phyloP scores from a whole-genome alignment of 2,797 vertebrate species.

The Cyclura pinguis region DNA sequence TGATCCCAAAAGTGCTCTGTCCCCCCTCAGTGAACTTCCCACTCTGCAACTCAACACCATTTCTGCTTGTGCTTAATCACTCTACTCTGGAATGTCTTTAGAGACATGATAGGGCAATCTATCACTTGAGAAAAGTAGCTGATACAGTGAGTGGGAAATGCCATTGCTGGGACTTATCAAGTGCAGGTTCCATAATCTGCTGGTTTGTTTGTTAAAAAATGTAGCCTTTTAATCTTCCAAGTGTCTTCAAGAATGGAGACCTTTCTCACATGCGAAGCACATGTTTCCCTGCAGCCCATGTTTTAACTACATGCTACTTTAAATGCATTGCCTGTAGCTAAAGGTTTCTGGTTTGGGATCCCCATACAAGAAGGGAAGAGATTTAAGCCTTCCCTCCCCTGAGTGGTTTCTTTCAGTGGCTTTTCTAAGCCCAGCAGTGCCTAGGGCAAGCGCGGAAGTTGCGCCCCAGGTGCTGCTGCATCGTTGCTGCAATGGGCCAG shows the following conservation, averaged over 20 bases:
- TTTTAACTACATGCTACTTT: neutral
- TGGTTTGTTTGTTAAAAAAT: conserved; percentile 58
- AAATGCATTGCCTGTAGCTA: neutral
- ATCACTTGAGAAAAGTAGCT: conserved; percentile 67
- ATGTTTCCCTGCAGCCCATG: conserved; percentile 59
- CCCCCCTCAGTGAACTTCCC: neutral
- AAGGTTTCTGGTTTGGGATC: neutral
- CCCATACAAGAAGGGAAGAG: too few species aligned
- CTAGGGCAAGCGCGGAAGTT: too few species aligned
- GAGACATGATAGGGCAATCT: conserved; percentile 52
- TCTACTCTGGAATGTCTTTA: conserved; percentile 62
- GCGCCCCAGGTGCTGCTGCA: too few species aligned
- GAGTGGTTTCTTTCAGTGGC: too few species aligned
- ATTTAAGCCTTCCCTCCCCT: too few species aligned
- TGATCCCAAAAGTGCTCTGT: neutral
- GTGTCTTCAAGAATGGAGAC: conserved; percentile 49
- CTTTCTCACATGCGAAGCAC: conserved; percentile 69
- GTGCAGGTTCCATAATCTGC: conserved; percentile 67
- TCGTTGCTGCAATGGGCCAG: too few species aligned
- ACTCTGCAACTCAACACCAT: neutral
- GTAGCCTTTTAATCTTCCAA: conserved; percentile 62
- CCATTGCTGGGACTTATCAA: conserved; percentile 68
- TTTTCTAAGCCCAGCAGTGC: too few species aligned
- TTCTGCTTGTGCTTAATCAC: conserved; percentile 49
- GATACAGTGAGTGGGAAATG: conserved; percentile 50